Conservation (phyloP, 2,113 vertebrate genomes). For the Gorsachius goisagi region DNA sequence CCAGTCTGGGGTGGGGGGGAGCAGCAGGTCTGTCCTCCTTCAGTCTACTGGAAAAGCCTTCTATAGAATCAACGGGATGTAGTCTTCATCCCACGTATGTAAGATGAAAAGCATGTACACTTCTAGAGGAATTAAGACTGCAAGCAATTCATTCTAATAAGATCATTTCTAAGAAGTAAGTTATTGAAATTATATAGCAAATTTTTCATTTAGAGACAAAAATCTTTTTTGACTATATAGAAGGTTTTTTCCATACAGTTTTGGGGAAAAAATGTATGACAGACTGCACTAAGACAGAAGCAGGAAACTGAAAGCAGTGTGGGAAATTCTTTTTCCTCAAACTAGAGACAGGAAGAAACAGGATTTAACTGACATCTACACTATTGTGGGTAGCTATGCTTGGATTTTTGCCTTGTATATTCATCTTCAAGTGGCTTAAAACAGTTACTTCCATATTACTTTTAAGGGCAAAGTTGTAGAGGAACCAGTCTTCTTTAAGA, state of each 20-base stretch:
- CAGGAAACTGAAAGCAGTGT: background rate
- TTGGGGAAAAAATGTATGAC: background rate
- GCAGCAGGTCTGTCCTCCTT: background rate
- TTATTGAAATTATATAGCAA: background rate
- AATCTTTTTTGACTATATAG: background rate
- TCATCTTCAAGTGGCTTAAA: background rate
- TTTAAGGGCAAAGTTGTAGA: background rate
- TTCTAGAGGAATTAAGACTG: background rate
- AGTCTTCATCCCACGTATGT: background rate
- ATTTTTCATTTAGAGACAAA: background rate
- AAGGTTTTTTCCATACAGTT: background rate
- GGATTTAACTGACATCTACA: background rate
- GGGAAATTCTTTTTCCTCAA: background rate
- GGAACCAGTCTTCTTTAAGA: background rate
- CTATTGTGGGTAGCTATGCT: background rate
- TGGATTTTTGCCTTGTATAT: background rate
- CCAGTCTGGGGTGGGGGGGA: background rate
- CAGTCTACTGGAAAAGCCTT: background rate
- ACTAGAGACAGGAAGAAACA: background rate
- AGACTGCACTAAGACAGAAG: background rate
- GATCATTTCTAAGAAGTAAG: background rate
- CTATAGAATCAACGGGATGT: background rate
- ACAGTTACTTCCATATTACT: background rate
- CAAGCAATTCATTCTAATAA: background rate
- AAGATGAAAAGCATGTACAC: background rate